phyloP scores from a whole-genome alignment of 2,113 vertebrate genomes.

The Felis chaus region DNA sequence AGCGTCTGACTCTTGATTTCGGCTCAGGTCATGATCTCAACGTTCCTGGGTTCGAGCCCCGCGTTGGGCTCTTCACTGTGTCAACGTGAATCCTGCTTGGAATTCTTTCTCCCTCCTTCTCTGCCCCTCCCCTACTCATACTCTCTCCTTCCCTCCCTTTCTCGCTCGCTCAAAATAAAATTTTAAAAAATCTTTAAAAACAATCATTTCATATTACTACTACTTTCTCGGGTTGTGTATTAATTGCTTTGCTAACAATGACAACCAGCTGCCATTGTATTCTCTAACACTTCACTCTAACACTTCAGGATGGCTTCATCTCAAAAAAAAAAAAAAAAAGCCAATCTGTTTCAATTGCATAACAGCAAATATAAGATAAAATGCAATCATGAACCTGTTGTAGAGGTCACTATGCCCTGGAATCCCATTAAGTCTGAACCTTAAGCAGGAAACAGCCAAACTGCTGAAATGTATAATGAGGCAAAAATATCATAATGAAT shows the following conservation, averaged over 20 bases:
- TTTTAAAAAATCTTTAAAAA: neutral
- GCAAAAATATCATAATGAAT: conserved; percentile 29
- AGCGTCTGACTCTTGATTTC: no score
- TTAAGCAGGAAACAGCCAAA: conserved; percentile 6
- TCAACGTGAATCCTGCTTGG: no score
- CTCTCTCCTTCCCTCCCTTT: no score
- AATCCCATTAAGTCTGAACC: neutral
- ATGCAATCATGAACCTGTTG: neutral
- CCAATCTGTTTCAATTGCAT: neutral
- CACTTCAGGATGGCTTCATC: neutral
- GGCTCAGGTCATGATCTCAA: no score
- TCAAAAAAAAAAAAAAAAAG: neutral
- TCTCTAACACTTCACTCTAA: neutral
- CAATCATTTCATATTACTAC: neutral
- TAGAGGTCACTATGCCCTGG: neutral
- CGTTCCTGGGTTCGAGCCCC: no score
- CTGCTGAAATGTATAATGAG: conserved; percentile 23
- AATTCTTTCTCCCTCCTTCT: no score
- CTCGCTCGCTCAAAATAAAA: no score
- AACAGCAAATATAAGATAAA: neutral
- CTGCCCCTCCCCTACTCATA: no score
- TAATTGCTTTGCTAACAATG: neutral
- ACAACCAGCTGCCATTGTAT: neutral
- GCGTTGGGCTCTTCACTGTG: no score
- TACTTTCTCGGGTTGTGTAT: neutral